Conservation (phyloP, 1,140 invertebrate species). For the Drosophila saltans region DNA sequence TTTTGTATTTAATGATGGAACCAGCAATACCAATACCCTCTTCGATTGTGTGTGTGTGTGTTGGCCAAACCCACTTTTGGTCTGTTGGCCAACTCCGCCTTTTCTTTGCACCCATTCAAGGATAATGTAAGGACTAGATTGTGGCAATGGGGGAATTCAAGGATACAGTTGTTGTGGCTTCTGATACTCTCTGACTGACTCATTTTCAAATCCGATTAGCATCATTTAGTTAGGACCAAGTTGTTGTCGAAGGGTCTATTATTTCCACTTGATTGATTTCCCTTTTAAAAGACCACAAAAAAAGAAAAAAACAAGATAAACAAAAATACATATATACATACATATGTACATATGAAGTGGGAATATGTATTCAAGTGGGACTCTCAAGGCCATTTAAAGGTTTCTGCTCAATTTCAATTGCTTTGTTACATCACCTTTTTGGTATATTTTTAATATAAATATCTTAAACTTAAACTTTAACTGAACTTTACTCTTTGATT, state of each 20-base stretch:
- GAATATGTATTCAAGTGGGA: slow-evolving; percentile 5
- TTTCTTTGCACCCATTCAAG: slow-evolving; percentile 51
- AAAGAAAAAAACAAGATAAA: background rate
- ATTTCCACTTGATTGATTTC: slow-evolving; percentile 73
- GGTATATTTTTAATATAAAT: too few species aligned
- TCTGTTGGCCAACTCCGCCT: slow-evolving; percentile 31
- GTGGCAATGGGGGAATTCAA: slow-evolving; percentile 1
- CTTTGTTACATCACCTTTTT: background rate
- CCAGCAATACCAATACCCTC: slow-evolving; percentile 42
- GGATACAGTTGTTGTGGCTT: slow-evolving; percentile 44
- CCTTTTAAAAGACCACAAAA: slow-evolving; percentile 6
- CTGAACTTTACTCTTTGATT: too few species aligned
- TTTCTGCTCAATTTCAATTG: background rate
- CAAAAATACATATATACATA: background rate
- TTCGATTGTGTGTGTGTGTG: slow-evolving; percentile 16
- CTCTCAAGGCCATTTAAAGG: slow-evolving; percentile 8
- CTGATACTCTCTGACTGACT: slow-evolving; percentile 42
- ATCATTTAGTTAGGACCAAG: slow-evolving; percentile 68
- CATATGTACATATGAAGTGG: slow-evolving; percentile 2
- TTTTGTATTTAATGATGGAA: slow-evolving; percentile 57
- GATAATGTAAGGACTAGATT: slow-evolving; percentile 20
- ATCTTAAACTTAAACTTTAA: too few species aligned
- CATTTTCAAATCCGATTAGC: slow-evolving; percentile 80
- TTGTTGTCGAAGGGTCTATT: slow-evolving; percentile 64
- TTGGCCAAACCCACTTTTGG: slow-evolving; percentile 36